phyloP scores from a whole-genome alignment of 2,888 invertebrate species.

The Hofmannophila pseudospretella region DNA sequence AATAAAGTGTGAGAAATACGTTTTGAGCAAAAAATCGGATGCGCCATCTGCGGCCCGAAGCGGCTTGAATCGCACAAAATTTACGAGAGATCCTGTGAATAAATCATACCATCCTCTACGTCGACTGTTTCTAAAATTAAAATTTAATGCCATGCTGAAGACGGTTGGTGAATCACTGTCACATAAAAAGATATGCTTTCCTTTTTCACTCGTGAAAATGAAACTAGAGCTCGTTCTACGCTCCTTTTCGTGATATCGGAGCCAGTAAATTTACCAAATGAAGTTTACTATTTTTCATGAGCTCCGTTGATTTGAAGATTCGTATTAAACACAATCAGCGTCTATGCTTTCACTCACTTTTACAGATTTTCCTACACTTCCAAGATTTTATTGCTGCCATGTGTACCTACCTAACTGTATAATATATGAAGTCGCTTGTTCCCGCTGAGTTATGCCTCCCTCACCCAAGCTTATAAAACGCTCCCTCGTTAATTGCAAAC shows the following conservation, averaged over 20 bases:
- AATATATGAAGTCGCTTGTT: slow-evolving; percentile 10
- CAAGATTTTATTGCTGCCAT: slow-evolving; percentile 3
- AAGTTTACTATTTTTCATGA: too few relatives aligned
- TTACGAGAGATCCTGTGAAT: slow-evolving; percentile 46
- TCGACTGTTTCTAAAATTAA: slow-evolving; percentile 7
- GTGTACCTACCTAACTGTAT: slow-evolving; percentile 9
- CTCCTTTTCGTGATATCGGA: too few relatives aligned
- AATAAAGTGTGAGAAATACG: slow-evolving; percentile 42
- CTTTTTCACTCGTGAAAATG: background rate
- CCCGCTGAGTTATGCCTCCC: slow-evolving; percentile 11
- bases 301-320: too few relatives aligned
- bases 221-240: too few relatives aligned
- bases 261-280: too few relatives aligned
- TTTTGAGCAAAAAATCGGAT: slow-evolving; percentile 41
- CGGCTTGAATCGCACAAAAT: slow-evolving; percentile 33
- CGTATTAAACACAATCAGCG: too few relatives aligned
- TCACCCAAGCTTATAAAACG: slow-evolving; percentile 12
- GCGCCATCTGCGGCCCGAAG: slow-evolving; percentile 48
- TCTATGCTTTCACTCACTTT: too few relatives aligned
- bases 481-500: slow-evolving; percentile 23
- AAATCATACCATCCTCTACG: slow-evolving; percentile 35
- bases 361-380: too few relatives aligned
- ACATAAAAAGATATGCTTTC: background rate
- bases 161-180: slow-evolving; percentile 6
- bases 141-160: slow-evolving; percentile 7